phyloP scores from a whole-genome alignment of 2,797 vertebrate genomes.

The Catharus ustulatus region DNA sequence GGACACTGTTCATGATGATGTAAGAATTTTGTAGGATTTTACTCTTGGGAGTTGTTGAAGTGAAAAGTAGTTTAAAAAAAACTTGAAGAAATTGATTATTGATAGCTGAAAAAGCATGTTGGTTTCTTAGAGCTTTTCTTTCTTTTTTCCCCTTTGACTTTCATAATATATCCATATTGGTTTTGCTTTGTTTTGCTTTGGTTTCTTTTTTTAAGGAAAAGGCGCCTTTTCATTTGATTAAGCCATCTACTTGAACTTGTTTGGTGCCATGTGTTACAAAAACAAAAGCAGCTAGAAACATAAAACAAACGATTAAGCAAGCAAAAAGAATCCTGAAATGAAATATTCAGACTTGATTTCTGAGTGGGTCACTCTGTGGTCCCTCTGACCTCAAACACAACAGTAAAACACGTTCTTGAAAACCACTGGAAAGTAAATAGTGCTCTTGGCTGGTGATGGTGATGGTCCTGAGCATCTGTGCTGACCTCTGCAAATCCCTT shows the following conservation, averaged over 20 bases:
- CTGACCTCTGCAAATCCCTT: background rate
- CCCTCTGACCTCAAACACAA: slow-evolving; percentile 45
- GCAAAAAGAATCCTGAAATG: background rate
- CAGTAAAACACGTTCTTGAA: slow-evolving; percentile 36
- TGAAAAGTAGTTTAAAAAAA: background rate
- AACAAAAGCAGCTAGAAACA: slow-evolving; percentile 13
- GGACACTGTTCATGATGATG: background rate
- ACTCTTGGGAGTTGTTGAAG: background rate
- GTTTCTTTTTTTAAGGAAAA: background rate
- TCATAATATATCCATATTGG: background rate
- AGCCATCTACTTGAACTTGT: background rate
- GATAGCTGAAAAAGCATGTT: background rate
- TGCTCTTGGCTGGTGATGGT: background rate
- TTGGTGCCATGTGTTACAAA: background rate
- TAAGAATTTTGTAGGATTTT: background rate
- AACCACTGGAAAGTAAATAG: slow-evolving; percentile 13
- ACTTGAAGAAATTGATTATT: background rate
- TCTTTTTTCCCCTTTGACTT: background rate
- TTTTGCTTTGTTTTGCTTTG: background rate
- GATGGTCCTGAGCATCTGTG: background rate
- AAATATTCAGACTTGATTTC: slow-evolving; percentile 26
- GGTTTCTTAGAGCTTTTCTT: fast-evolving
- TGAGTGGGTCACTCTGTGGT: slow-evolving; percentile 7
- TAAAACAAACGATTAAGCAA: background rate
- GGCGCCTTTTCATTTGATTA: background rate